Evolutionary conservation across 2,888 invertebrate species (phyloP).

Genomic region (Agonopterix subpropinquella): DNA sequence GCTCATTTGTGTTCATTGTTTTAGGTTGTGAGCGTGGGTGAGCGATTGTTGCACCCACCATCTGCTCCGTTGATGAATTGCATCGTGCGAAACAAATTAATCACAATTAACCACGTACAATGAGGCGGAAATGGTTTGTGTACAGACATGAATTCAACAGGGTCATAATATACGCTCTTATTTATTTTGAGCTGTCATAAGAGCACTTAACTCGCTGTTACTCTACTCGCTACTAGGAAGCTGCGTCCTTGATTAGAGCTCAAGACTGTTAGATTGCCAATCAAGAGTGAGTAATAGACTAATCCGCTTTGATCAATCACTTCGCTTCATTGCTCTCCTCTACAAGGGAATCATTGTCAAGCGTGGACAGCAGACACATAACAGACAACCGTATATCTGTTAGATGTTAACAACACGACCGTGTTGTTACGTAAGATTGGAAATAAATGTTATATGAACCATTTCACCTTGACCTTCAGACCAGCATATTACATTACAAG

Average conservation of each 20-base stretch:
- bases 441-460: no score
- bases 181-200: neutral
- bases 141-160: constrained; percentile 11
- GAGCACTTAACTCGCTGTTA: no score
- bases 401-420: no score
- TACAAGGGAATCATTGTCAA: no score
- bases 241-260: no score
- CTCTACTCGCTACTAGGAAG: no score
- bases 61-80: constrained; percentile 48
- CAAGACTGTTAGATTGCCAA: neutral
- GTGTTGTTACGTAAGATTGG: no score
- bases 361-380: no score
- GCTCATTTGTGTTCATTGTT: constrained; percentile 51
- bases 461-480: no score
- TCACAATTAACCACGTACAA: constrained; percentile 43
- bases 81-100: constrained; percentile 52
- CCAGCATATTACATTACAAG: no score
- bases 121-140: constrained; percentile 33
- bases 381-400: no score
- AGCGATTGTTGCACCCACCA: constrained; percentile 61
- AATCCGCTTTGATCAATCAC: neutral
- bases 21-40: constrained; percentile 43
- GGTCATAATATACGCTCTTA: constrained; percentile 10
- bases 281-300: neutral
- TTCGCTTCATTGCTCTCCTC: no score